Base-by-base conservation (phyloP, 1,140 invertebrate genomes). In the Phocides pigmalion region DNA sequence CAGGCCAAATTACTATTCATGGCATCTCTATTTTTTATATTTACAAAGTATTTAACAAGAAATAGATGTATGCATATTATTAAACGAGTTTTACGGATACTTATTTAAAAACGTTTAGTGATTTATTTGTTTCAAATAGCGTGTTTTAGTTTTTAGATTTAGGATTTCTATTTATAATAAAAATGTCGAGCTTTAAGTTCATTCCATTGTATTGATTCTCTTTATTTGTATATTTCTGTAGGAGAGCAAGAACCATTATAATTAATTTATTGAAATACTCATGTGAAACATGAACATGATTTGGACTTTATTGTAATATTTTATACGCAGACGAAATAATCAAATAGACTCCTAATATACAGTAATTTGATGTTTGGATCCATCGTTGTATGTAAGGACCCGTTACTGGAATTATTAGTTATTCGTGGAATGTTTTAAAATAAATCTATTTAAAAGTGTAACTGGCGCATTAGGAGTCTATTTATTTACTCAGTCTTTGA, bases 281-380 rank as follows among this genome's bases (percentile, higher is more conserved):
- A 84, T 89, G 86, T 87, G 46, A 66, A 77, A 86, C 81, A 84
- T 86, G 78, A 56, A 70, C 67, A 69, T 67, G 68, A 72, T 66
- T 64, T 71, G 54, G 42, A 59, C 63, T 66, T 66, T 72, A 72
- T 70, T 78, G 65, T 81, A 75, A 63, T 74, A 81, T 80, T 81
- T 79, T 74, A 70, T 78, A 78, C 71, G 58, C 63, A 71, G 74
- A 68, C 71, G 71, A 58, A 78, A 83, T 77, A 81, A 86, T 81
- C 37, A 68, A 58, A 28, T 28, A 8, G 25, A 28, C 5, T 28
- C 5, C 25, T 28, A 28, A 28, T 28, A 28, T 28, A n/a, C 9
- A 5, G 20, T 22, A 22, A 22, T 5, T 22, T 22, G 5, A 22
- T 22, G 5, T 22, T 5, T 22, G 2, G 5, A 22, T 22, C 2